phyloP scores from a whole-genome alignment of 2,888 invertebrate genomes.

The Aphodius granarius region DNA sequence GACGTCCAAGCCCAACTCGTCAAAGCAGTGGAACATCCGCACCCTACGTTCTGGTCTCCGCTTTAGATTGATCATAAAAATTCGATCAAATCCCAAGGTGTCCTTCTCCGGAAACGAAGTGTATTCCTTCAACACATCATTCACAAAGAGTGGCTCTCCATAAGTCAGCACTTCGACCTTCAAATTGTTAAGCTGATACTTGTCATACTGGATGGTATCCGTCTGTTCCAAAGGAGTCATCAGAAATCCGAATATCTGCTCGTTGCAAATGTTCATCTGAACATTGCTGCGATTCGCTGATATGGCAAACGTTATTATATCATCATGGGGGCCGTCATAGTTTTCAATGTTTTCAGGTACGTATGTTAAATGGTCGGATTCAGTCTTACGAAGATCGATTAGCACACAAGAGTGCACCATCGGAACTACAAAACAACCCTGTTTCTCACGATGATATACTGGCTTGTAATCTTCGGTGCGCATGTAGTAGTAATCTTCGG shows the following conservation, averaged over 20 bases:
- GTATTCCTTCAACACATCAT: conserved; percentile 49
- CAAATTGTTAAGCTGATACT: conserved; percentile 72
- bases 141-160: conserved; percentile 54
- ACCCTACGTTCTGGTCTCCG: conserved; percentile 76
- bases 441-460: conserved; percentile 68
- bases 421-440: conserved; percentile 82
- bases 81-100: conserved; percentile 72
- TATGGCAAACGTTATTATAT: conserved; percentile 89
- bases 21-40: conserved; percentile 80
- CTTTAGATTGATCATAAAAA: conserved; percentile 91
- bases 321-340: conserved; percentile 78
- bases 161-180: conserved; percentile 74
- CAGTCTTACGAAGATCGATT: conserved; percentile 65
- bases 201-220: conserved; percentile 66
- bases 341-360: conserved; percentile 60
- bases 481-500: conserved; percentile 77
- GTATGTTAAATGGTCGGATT: conserved; percentile 73
- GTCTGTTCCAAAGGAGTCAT: conserved; percentile 77
- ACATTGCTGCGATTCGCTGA: conserved; percentile 71
- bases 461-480: conserved; percentile 84
- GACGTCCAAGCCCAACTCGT: conserved; percentile 79
- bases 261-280: conserved; percentile 78
- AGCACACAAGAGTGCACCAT: conserved; percentile 91
- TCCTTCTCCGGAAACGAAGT: conserved; percentile 55
- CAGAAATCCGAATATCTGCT: conserved; percentile 78